Percentiles rank a stretch among this genome's conserved stretches.
Evolutionary conservation across 2,113 vertebrate species (phyloP).

Genomic region (Miniopterus natalensis): DNA sequence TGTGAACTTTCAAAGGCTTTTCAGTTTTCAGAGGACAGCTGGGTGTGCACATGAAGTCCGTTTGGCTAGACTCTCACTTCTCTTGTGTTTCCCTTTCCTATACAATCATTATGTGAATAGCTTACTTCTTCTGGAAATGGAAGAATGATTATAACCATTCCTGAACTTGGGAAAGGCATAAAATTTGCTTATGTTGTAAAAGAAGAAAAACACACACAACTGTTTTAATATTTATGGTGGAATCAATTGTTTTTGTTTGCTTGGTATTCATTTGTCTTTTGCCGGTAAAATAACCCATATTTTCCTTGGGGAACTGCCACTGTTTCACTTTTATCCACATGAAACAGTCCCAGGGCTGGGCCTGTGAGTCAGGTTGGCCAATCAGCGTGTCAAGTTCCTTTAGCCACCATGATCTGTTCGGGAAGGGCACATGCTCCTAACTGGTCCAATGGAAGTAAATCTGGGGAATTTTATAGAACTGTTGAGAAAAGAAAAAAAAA

Average conservation of each 20-base stretch:
- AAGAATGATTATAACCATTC: not conserved
- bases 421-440: not conserved
- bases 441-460: not conserved
- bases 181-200: not conserved
- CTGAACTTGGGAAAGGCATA: not conserved
- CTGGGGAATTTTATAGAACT: not conserved
- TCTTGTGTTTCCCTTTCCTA: not conserved
- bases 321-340: not conserved
- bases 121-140: not conserved
- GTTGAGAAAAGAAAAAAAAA: not conserved
- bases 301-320: not conserved
- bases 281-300: not conserved
- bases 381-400: not conserved
- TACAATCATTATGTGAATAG: not conserved
- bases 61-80: not conserved
- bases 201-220: not conserved
- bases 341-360: not conserved
- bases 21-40: not conserved
- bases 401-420: not conserved
- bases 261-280: slow-evolving; percentile 7
- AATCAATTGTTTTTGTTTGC: slow-evolving; percentile 47
- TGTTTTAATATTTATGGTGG: not conserved
- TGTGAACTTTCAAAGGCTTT: slow-evolving; percentile 32
- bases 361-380: not conserved
- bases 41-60: not conserved